Percentiles rank a stretch among this genome's conserved stretches.
Evolutionary conservation across 2,113 vertebrate species (phyloP).

Genomic region (Myanophis thanlyinensis): DNA sequence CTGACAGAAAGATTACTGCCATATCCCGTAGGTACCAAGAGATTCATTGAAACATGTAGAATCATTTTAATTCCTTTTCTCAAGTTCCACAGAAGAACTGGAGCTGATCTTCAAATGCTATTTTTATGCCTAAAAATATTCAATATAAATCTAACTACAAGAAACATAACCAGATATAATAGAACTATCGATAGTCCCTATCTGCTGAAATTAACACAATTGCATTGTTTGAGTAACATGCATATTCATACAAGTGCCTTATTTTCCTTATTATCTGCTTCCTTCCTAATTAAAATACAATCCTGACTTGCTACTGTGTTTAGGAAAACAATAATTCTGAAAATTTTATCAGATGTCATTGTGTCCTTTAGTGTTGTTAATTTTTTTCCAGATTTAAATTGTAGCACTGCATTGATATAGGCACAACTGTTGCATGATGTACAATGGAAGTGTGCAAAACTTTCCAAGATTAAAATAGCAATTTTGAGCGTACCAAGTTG

Average conservation of each 20-base stretch:
- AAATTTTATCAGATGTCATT: neutral
- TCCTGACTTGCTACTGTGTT: neutral
- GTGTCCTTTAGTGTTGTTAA: neutral
- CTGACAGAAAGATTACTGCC: neutral
- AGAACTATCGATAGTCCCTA: neutral
- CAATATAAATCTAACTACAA: neutral
- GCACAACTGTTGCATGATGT: neutral
- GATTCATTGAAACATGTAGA: neutral
- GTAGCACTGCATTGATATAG: neutral
- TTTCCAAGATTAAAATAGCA: neutral
- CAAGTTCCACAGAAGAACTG: neutral
- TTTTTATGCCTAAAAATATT: neutral
- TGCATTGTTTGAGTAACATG: neutral
- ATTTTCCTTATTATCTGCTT: neutral
- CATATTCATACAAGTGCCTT: neutral
- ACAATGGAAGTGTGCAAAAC: neutral
- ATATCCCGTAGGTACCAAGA: neutral
- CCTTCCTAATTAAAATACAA: neutral
- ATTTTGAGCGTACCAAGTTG: neutral
- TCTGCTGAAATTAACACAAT: neutral
- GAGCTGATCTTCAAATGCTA: neutral
- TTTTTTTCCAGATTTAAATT: neutral
- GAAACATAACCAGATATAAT: neutral
- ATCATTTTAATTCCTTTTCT: slow-evolving; percentile 5
- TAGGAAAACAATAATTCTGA: neutral